These are phyloP conservation scores for Andrena flavipes DNA, from an alignment of 2,888 invertebrate genomes.

Conservation along the genomic window DNA sequence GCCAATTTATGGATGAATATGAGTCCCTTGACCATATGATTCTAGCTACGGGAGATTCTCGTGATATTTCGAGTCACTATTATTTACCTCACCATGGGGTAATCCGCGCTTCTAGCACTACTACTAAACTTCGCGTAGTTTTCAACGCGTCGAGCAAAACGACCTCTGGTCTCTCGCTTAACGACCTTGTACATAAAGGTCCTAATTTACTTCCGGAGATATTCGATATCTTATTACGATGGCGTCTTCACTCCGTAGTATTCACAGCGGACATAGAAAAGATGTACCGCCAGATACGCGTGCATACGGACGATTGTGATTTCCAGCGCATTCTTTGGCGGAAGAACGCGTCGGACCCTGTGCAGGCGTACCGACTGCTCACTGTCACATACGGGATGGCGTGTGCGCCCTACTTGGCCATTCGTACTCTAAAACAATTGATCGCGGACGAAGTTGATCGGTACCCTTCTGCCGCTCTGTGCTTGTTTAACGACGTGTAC, in stretches of 20 bases:
- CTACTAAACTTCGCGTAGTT: neutral
- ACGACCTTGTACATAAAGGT: neutral
- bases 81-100: neutral
- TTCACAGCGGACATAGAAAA: neutral
- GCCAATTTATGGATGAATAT: neutral
- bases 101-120: neutral
- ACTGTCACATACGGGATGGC: neutral
- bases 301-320: neutral
- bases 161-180: neutral
- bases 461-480: neutral
- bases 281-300: neutral
- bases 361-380: neutral
- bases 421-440: neutral
- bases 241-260: neutral
- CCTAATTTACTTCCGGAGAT: neutral
- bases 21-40: neutral
- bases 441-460: neutral
- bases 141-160: neutral
- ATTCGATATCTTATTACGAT: neutral
- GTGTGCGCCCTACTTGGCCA: neutral
- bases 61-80: neutral
- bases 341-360: neutral
- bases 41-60: no score
- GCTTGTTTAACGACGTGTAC: neutral
- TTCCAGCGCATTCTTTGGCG: neutral